These are phyloP conservation scores for Hypomecis punctinalis DNA, from an alignment of 2,888 invertebrate genomes.

Conservation along the genomic window DNA sequence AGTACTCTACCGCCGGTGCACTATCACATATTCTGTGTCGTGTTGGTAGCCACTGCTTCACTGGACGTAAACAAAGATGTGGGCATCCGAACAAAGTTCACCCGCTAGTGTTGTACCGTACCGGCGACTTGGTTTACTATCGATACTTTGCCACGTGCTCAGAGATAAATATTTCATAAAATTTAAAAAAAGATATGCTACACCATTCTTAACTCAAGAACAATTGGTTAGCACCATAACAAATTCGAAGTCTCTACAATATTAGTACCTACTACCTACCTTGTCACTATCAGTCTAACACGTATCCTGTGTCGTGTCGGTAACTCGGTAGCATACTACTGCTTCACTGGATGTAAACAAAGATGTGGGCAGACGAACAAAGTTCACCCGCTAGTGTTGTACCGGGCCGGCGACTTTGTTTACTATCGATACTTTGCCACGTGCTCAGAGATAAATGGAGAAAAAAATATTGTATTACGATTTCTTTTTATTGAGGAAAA, in stretches of 20 bases:
- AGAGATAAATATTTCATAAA: slow-evolving; percentile 2
- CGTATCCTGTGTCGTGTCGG: background rate
- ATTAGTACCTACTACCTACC: no score
- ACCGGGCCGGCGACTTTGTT: slow-evolving; percentile 45
- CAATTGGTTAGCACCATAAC: no score
- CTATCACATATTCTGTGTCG: slow-evolving; percentile 9
- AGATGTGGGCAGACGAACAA: slow-evolving; percentile 56
- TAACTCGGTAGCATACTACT: no score
- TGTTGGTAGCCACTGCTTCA: slow-evolving; percentile 21
- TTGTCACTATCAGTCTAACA: no score
- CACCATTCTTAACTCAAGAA: no score
- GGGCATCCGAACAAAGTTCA: slow-evolving; percentile 62
- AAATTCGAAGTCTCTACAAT: no score
- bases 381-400: slow-evolving; percentile 65
- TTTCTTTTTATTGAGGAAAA: no score
- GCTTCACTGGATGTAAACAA: slow-evolving; percentile 60
- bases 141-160: slow-evolving; percentile 46
- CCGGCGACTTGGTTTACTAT: slow-evolving; percentile 56
- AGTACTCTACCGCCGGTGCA: slow-evolving; percentile 26
- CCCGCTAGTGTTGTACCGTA: slow-evolving; percentile 56
- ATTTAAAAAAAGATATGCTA: background rate
- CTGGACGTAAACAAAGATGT: slow-evolving; percentile 64
- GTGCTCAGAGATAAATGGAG: background rate
- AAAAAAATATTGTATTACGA: no score
- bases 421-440: slow-evolving; percentile 57